Conservation (phyloP, 2,113 vertebrate species). For the Calyptommatus sinebrachiatus region DNA sequence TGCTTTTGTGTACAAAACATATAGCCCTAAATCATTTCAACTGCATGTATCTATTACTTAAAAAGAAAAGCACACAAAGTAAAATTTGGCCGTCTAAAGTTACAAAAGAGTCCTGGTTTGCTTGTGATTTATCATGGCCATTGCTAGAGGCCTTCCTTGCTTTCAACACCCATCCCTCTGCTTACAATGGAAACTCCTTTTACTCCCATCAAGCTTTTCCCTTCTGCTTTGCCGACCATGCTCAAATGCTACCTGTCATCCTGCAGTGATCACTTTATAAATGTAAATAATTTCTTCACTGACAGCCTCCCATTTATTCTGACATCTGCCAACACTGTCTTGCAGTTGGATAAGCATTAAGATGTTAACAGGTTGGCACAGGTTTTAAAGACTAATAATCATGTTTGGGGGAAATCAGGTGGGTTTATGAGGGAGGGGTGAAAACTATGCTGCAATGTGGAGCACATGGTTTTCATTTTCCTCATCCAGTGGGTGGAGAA, state of each 20-base stretch:
- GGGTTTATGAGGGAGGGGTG: background rate
- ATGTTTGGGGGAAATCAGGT: slow-evolving; percentile 43
- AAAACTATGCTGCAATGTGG: background rate
- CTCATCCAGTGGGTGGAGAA: slow-evolving; percentile 33
- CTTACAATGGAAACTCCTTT: slow-evolving; percentile 33
- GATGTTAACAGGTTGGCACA: slow-evolving; percentile 69
- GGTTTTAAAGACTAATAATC: slow-evolving; percentile 62
- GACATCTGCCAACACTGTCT: slow-evolving; percentile 71
- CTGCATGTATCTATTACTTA: background rate
- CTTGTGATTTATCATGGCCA: background rate
- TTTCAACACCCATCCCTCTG: background rate
- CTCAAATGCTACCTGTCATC: slow-evolving; percentile 66
- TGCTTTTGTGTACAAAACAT: background rate
- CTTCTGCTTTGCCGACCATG: slow-evolving; percentile 53
- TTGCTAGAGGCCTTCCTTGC: slow-evolving; percentile 15
- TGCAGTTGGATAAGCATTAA: slow-evolving; percentile 76
- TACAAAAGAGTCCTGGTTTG: slow-evolving; percentile 21
- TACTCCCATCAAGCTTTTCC: slow-evolving; percentile 17
- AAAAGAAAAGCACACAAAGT: background rate
- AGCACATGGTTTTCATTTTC: slow-evolving; percentile 8
- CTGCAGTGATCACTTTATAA: slow-evolving; percentile 61
- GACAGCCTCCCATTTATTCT: slow-evolving; percentile 71
- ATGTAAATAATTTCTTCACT: slow-evolving; percentile 70
- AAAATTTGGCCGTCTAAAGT: background rate
- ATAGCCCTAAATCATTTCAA: background rate